phyloP scores from a whole-genome alignment of 2,113 vertebrate species.

The Etia nguti region DNA sequence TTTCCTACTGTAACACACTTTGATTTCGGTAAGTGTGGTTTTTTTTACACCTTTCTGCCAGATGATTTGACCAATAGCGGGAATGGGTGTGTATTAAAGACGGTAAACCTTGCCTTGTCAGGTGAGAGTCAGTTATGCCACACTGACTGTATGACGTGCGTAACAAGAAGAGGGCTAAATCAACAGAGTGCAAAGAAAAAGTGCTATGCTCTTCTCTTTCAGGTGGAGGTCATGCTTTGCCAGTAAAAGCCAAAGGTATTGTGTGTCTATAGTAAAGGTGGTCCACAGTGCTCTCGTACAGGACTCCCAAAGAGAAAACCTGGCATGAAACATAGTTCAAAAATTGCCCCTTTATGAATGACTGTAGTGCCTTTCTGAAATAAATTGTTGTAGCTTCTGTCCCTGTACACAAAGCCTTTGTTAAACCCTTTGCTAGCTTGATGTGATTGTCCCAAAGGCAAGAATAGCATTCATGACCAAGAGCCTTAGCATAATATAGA shows the following conservation, averaged over 20 bases:
- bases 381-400: too few relatives aligned
- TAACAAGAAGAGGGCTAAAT: background rate
- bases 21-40: background rate
- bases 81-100: background rate
- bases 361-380: background rate
- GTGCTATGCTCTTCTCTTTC: background rate
- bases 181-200: background rate
- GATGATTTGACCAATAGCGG: background rate
- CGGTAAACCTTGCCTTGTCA: background rate
- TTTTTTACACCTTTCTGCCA: background rate
- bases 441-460: background rate
- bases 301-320: background rate
- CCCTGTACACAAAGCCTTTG: background rate
- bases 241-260: background rate
- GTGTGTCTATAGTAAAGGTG: background rate
- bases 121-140: background rate
- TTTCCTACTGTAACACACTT: conserved; percentile 2
- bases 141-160: background rate
- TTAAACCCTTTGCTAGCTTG: background rate
- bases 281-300: background rate
- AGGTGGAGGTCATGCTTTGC: background rate
- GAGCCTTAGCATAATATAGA: background rate
- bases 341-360: background rate
- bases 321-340: background rate
- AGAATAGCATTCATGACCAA: background rate